Percentiles rank a stretch among this genome's conserved stretches.
These are phyloP conservation scores for Brotula barbata DNA, from an alignment of 2,797 vertebrate species.

Conservation along the genomic window DNA sequence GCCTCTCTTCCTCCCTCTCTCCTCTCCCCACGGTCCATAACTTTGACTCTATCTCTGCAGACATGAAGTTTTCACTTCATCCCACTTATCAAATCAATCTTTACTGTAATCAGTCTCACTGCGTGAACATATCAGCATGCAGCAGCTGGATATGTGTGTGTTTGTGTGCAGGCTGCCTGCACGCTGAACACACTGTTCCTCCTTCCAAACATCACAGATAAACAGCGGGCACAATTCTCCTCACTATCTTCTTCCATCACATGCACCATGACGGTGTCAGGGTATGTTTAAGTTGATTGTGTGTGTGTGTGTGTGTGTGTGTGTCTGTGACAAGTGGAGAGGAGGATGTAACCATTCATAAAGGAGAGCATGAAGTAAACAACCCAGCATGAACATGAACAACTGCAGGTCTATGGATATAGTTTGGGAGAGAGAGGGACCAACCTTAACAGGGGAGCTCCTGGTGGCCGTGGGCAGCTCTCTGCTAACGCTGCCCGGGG, in stretches of 20 bases:
- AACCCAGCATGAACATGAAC: neutral
- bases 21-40: constrained; percentile 1
- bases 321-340: too few relatives aligned
- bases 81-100: constrained; percentile 13
- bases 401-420: neutral
- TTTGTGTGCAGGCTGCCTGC: too few relatives aligned
- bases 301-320: too few relatives aligned
- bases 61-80: constrained; percentile 24
- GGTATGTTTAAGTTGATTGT: constrained; percentile 29
- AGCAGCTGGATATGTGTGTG: constrained; percentile 21
- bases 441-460: constrained; percentile 83
- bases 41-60: neutral
- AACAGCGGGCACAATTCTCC: neutral
- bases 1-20: neutral
- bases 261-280: constrained; percentile 1
- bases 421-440: constrained; percentile 16
- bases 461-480: constrained; percentile 77
- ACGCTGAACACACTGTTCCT: constrained; percentile 37
- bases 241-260: constrained; percentile 8
- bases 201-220: constrained; percentile 14
- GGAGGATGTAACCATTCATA: too few relatives aligned
- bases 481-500: constrained; percentile 76
- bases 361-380: neutral
- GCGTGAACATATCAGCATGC: neutral
- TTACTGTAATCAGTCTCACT: constrained; percentile 13